These are phyloP conservation scores for Salmo trutta DNA, from an alignment of 2,797 vertebrate species.

Conservation along the genomic window DNA sequence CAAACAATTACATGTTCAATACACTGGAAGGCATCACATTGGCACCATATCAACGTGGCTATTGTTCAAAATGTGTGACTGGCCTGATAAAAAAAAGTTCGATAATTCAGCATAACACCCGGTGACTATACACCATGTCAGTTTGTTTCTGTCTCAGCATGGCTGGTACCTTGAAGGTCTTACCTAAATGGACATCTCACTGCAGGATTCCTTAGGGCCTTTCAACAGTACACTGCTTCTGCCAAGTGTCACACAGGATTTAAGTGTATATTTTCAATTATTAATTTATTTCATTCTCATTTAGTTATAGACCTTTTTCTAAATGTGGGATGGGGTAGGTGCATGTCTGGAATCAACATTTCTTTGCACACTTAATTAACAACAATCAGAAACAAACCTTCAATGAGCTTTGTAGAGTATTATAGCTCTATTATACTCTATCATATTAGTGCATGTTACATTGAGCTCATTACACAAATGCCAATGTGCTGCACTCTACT, in stretches of 20 bases:
- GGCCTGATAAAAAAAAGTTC: conserved; percentile 5
- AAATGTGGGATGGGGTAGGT: too few relatives aligned
- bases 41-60: background rate
- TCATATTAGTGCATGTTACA: too few relatives aligned
- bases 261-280: background rate
- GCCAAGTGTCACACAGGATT: background rate
- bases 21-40: background rate
- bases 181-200: background rate
- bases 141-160: background rate
- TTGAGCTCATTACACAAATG: too few relatives aligned
- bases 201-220: background rate
- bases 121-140: background rate
- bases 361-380: too few relatives aligned
- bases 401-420: too few relatives aligned
- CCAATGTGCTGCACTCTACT: background rate
- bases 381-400: too few relatives aligned
- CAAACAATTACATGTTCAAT: background rate
- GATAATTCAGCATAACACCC: conserved; percentile 45
- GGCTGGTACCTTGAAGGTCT: background rate
- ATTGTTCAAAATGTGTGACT: background rate
- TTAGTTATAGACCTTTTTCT: background rate
- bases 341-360: too few relatives aligned
- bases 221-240: background rate
- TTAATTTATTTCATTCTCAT: background rate
- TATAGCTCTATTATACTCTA: too few relatives aligned